These are phyloP conservation scores for Octonoba sinensis DNA, from an alignment of 2,888 invertebrate species.

Conservation along the genomic window DNA sequence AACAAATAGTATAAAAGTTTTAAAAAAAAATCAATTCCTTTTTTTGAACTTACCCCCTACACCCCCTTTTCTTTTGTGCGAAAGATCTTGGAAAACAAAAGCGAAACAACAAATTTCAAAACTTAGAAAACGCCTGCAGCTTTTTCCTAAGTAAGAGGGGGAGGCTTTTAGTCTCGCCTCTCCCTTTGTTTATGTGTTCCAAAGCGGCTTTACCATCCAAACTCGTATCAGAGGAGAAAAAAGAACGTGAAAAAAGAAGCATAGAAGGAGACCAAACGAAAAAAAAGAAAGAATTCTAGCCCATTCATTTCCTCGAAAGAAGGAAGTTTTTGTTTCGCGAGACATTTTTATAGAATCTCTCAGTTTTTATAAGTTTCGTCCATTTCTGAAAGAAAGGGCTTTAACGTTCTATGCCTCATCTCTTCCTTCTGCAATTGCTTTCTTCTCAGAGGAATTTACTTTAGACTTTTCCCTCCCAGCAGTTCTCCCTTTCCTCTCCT, in stretches of 20 bases:
- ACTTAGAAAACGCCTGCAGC: slow-evolving; percentile 13
- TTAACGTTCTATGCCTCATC: slow-evolving; percentile 45
- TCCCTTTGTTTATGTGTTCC: slow-evolving; percentile 42
- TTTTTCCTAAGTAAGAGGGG: slow-evolving; percentile 30
- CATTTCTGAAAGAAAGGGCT: slow-evolving; percentile 53
- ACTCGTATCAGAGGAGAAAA: slow-evolving; percentile 37
- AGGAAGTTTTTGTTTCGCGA: slow-evolving; percentile 56
- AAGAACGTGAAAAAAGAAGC: slow-evolving; percentile 14
- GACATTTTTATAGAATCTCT: slow-evolving; percentile 60
- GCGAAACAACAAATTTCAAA: slow-evolving; percentile 14
- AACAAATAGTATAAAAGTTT: too few relatives aligned
- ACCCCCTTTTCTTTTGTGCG: too few relatives aligned
- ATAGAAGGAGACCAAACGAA: slow-evolving; percentile 4
- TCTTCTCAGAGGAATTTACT: slow-evolving; percentile 47
- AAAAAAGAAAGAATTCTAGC: slow-evolving; percentile 26
- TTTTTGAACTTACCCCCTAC: too few relatives aligned
- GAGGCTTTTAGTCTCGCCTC: slow-evolving; percentile 35
- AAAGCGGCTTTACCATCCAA: slow-evolving; percentile 13
- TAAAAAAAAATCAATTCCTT: too few relatives aligned
- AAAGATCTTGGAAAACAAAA: background rate
- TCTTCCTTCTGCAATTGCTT: slow-evolving; percentile 53
- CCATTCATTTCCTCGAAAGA: slow-evolving; percentile 53
- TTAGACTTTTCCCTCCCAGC: slow-evolving; percentile 12
- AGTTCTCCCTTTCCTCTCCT: background rate
- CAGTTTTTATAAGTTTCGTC: slow-evolving; percentile 62